phyloP scores from a whole-genome alignment of 2,113 vertebrate species.

The Sardina pilchardus region DNA sequence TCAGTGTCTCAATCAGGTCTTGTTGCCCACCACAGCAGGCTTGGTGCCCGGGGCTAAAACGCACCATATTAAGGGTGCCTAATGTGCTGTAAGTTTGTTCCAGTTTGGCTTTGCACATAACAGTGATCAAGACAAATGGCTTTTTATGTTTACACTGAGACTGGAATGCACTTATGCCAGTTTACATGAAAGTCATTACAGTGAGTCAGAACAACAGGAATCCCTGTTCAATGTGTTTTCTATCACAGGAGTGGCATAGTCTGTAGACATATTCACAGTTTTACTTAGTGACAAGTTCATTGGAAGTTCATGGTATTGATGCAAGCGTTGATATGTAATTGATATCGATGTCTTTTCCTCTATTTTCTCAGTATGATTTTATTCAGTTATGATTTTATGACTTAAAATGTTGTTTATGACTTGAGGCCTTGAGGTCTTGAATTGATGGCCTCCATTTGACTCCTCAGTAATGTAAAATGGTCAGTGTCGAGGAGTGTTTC shows the following conservation, averaged over 20 bases:
- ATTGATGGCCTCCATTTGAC: neutral
- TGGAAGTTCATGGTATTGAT: neutral
- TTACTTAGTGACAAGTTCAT: neutral
- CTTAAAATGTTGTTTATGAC: too few species aligned
- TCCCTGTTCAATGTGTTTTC: conserved; percentile 4
- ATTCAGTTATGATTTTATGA: neutral
- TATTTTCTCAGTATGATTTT: neutral
- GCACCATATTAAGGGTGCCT: neutral
- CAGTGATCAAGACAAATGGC: neutral
- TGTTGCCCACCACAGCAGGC: neutral
- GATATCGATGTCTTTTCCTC: neutral
- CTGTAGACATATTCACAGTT: neutral
- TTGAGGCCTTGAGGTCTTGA: neutral
- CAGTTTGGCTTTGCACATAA: neutral
- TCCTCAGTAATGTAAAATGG: neutral
- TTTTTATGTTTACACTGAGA: neutral
- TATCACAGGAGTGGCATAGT: neutral
- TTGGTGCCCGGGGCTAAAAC: neutral
- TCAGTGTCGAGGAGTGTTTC: neutral
- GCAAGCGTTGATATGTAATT: neutral
- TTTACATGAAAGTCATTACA: neutral
- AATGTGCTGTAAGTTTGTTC: neutral
- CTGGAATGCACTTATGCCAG: neutral
- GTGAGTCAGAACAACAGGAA: neutral
- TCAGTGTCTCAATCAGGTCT: neutral